Conservation (phyloP, 2,797 vertebrate genomes). For the Sebastes kiyomatsui region DNA sequence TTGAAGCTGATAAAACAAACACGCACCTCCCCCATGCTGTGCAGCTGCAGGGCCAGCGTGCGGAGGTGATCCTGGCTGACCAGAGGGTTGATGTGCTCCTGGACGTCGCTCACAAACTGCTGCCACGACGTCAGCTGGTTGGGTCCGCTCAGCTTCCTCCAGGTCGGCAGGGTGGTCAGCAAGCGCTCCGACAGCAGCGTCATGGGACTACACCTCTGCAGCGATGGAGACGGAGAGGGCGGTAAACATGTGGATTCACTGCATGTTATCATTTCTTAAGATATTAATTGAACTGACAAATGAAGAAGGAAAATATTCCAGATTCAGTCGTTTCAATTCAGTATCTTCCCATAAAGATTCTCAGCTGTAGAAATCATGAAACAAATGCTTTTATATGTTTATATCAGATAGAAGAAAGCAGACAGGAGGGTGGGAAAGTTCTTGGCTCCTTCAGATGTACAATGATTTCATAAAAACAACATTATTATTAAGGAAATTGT, state of each 20-base stretch:
- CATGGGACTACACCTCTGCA: constrained; percentile 89
- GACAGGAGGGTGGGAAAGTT: not conserved
- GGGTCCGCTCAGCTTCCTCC: constrained; percentile 94
- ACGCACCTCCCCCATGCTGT: constrained; percentile 93
- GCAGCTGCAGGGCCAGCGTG: constrained; percentile 89
- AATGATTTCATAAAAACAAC: not conserved
- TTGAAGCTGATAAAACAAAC: not conserved
- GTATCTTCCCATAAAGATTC: not conserved
- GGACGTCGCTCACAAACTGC: constrained; percentile 93
- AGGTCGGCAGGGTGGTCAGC: constrained; percentile 89
- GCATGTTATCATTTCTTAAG: not conserved
- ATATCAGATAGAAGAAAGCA: not conserved
- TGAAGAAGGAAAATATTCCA: not conserved
- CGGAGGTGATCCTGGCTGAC: constrained; percentile 92
- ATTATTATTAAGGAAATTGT: not conserved
- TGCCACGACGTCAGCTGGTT: constrained; percentile 97
- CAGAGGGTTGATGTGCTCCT: constrained; percentile 96
- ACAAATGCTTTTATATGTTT: not conserved
- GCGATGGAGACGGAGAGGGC: fast-evolving
- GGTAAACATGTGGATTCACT: not conserved
- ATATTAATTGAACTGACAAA: not conserved
- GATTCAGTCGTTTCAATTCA: not conserved
- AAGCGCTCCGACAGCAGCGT: constrained; percentile 92
- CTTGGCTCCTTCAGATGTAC: not conserved
- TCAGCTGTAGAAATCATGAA: not conserved